Evolutionary conservation across 2,888 invertebrate genomes (phyloP).

Genomic region (Euclidia mi): DNA sequence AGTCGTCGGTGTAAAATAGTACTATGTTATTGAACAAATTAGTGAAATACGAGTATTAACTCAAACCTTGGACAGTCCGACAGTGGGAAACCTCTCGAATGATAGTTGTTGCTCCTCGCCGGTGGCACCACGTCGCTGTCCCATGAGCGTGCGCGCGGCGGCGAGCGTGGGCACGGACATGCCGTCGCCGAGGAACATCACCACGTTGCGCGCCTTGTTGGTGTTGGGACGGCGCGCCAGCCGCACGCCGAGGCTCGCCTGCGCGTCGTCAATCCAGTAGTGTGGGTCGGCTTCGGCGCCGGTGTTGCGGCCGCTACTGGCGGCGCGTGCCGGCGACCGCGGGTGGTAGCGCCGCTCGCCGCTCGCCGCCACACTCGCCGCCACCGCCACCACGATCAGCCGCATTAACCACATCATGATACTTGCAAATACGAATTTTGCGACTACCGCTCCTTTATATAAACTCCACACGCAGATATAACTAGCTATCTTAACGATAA

Average conservation of each 20-base stretch:
- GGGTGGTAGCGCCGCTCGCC: constrained; percentile 20
- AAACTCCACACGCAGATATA: too few relatives aligned
- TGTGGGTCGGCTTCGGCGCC: constrained; percentile 40
- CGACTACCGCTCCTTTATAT: too few relatives aligned
- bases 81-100: constrained; percentile 91
- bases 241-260: constrained; percentile 75
- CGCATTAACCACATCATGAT: constrained; percentile 7
- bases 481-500: too few relatives aligned
- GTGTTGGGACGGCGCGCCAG: constrained; percentile 19
- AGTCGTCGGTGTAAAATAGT: too few relatives aligned
- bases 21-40: too few relatives aligned
- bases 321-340: background rate
- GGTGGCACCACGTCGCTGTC: constrained; percentile 86
- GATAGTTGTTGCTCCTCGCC: constrained; percentile 91
- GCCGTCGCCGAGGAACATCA: constrained; percentile 94
- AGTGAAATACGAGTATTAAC: too few relatives aligned
- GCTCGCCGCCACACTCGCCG: constrained; percentile 36
- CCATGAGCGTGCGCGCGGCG: constrained; percentile 91
- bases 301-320: background rate
- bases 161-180: constrained; percentile 93
- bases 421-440: too few relatives aligned
- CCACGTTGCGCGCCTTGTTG: constrained; percentile 87
- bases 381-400: background rate
- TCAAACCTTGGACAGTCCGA: constrained; percentile 91
- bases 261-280: constrained; percentile 86